phyloP scores from a whole-genome alignment of 2,113 vertebrate genomes.

The Syngnathus floridae region DNA sequence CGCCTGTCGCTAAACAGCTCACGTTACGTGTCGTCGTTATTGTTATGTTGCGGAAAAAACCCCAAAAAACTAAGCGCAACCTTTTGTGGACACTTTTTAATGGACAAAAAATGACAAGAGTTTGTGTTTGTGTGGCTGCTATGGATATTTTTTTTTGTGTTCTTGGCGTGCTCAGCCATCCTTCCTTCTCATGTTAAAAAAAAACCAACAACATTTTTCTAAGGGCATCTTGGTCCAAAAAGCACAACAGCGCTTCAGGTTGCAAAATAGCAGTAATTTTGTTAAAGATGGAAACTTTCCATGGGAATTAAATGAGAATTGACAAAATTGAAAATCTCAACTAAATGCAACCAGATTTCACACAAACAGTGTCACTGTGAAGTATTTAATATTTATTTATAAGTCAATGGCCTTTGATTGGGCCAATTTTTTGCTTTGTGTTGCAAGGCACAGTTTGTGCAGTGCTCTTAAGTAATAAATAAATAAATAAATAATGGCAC shows the following conservation, averaged over 20 bases:
- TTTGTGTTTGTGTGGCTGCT: neutral
- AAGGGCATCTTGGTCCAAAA: neutral
- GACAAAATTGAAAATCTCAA: neutral
- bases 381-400: too few relatives aligned
- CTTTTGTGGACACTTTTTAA: slow-evolving; percentile 2
- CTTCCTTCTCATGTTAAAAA: neutral
- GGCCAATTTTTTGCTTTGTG: too few relatives aligned
- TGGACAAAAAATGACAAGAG: neutral
- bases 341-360: too few relatives aligned
- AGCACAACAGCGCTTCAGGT: neutral
- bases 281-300: neutral
- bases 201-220: neutral
- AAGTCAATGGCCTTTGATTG: too few relatives aligned
- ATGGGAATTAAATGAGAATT: neutral
- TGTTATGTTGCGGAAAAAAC: neutral
- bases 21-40: neutral
- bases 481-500: neutral
- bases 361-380: too few relatives aligned
- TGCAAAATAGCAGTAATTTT: neutral
- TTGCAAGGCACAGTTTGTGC: too few relatives aligned
- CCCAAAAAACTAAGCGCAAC: neutral
- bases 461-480: neutral
- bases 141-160: neutral
- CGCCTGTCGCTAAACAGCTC: neutral
- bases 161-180: neutral